phyloP scores from a whole-genome alignment of 2,888 invertebrate genomes.

The Gastracanthus pulcherrimus region DNA sequence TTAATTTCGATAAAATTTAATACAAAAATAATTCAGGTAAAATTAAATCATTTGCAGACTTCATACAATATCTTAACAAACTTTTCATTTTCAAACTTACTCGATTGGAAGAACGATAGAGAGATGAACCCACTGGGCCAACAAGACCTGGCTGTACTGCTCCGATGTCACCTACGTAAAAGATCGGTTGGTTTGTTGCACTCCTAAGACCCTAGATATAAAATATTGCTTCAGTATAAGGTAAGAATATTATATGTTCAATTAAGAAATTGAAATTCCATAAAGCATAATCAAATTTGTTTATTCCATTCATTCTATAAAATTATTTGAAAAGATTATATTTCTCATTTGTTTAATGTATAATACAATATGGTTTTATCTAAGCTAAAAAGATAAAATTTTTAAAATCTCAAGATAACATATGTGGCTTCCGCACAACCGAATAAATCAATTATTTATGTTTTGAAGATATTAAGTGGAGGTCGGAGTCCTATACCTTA shows the following conservation, averaged over 20 bases:
- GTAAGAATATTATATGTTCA: background rate
- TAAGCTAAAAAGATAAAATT: background rate
- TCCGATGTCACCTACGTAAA: constrained; percentile 75
- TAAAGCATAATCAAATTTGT: too few species aligned
- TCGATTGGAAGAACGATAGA: constrained; percentile 73
- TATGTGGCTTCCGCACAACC: too few species aligned
- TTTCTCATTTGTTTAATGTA: too few species aligned
- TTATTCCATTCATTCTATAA: too few species aligned
- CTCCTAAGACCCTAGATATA: constrained; percentile 72
- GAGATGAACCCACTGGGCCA: constrained; percentile 69
- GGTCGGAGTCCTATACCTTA: too few species aligned
- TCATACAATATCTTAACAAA: background rate
- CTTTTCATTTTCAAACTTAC: constrained; percentile 64
- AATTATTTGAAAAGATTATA: too few species aligned
- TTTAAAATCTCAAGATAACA: too few species aligned
- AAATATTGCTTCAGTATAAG: background rate
- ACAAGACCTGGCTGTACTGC: constrained; percentile 69
- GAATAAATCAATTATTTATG: too few species aligned
- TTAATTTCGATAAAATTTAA: constrained; percentile 3
- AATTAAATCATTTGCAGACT: background rate
- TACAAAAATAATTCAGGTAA: background rate
- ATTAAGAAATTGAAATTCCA: too few species aligned
- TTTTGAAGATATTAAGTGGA: too few species aligned
- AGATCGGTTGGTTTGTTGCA: constrained; percentile 72
- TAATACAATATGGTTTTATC: too few species aligned